These are phyloP conservation scores for Bombycilla garrulus DNA, from an alignment of 2,113 vertebrate species.

Conservation along the genomic window DNA sequence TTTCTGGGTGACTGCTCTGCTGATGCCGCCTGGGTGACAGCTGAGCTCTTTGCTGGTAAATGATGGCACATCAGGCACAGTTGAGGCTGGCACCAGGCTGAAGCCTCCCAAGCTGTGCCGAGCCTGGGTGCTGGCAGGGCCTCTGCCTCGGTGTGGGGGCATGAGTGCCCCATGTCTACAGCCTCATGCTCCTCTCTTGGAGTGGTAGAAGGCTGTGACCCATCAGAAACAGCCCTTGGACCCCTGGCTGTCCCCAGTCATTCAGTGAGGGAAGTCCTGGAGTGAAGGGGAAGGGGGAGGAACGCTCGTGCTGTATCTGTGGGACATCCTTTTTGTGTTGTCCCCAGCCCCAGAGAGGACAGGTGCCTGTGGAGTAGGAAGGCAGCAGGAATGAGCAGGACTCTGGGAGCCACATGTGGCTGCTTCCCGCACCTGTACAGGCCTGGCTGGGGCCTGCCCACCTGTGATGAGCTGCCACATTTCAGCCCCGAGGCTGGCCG, in stretches of 20 bases:
- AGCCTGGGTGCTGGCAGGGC: background rate
- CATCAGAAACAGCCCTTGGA: background rate
- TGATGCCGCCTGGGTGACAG: conserved; percentile 59
- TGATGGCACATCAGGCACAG: conserved; percentile 45
- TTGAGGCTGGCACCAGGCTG: background rate
- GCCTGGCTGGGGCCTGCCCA: background rate
- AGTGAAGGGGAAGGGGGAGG: background rate
- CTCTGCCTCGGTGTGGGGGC: fast-evolving
- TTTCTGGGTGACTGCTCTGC: conserved; percentile 66
- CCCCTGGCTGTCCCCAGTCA: background rate
- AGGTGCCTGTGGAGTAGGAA: background rate
- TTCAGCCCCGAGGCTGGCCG: background rate
- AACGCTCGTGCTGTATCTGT: fast-evolving
- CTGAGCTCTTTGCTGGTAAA: conserved; percentile 53
- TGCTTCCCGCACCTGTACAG: background rate
- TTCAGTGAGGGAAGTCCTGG: background rate
- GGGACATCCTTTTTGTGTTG: background rate
- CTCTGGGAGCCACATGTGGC: no score
- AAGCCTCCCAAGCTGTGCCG: background rate
- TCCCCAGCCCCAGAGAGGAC: fast-evolving
- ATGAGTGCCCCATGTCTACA: background rate
- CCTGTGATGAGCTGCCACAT: background rate
- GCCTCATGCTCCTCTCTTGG: background rate
- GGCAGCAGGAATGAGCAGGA: background rate
- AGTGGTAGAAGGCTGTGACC: background rate